Conservation (phyloP, 1,140 invertebrate genomes). For the Pseudomyrmex flavicornis region DNA sequence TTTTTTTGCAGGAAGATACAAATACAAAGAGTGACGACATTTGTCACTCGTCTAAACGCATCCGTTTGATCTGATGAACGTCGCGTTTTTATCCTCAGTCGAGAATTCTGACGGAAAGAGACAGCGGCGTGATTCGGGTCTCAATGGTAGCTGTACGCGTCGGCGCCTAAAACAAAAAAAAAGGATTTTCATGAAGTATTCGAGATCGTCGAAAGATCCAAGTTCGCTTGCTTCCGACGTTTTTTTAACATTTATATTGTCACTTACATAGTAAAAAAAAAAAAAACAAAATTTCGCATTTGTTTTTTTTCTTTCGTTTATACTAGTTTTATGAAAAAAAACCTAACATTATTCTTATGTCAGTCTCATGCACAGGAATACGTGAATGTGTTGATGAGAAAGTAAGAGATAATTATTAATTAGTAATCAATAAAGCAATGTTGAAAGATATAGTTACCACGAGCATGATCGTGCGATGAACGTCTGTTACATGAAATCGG, state of each 20-base stretch:
- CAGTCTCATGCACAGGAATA: too few species aligned
- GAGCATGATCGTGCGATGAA: slow-evolving; percentile 19
- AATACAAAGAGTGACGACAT: not conserved
- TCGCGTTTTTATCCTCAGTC: slow-evolving; percentile 68
- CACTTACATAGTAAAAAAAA: too few species aligned
- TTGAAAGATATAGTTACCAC: slow-evolving; percentile 34
- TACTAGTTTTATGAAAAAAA: too few species aligned
- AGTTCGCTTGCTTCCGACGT: too few species aligned
- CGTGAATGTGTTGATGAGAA: too few species aligned
- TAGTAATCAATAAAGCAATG: slow-evolving; percentile 3
- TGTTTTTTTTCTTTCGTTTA: too few species aligned
- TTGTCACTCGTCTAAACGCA: slow-evolving; percentile 11
- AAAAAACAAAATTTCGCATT: too few species aligned
- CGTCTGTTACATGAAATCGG: slow-evolving; percentile 46
- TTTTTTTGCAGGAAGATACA: not conserved
- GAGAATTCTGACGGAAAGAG: slow-evolving; percentile 79
- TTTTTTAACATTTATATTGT: too few species aligned
- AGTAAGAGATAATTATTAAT: slow-evolving; percentile 2
- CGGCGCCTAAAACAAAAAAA: slow-evolving; percentile 73
- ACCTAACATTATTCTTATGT: too few species aligned
- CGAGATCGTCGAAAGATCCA: too few species aligned
- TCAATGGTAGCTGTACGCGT: slow-evolving; percentile 79
- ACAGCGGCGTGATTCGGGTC: slow-evolving; percentile 79
- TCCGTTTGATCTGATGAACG: slow-evolving; percentile 27
- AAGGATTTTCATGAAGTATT: not conserved